phyloP scores from a whole-genome alignment of 1,140 invertebrate genomes.

The Nebria ingens region DNA sequence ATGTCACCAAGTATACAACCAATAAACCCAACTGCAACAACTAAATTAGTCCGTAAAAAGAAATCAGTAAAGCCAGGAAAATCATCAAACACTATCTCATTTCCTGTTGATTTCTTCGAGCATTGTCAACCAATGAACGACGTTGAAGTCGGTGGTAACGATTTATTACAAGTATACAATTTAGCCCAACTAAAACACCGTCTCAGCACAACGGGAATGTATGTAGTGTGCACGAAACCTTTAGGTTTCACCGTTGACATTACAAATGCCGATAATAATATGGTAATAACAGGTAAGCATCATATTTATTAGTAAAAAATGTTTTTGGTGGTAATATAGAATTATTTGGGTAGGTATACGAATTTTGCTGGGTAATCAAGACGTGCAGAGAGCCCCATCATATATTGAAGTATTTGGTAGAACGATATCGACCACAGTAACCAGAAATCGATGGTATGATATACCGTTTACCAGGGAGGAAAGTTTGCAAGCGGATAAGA shows the following conservation, averaged over 20 bases:
- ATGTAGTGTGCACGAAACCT: constrained; percentile 79
- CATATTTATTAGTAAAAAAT: neutral
- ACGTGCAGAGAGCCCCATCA: constrained; percentile 69
- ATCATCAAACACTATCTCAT: constrained; percentile 45
- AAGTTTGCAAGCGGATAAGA: constrained; percentile 86
- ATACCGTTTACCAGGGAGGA: constrained; percentile 91
- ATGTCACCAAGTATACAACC: constrained; percentile 69
- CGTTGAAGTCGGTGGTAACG: constrained; percentile 92
- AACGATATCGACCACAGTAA: constrained; percentile 61
- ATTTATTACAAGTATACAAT: constrained; percentile 92
- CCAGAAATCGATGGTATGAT: constrained; percentile 86
- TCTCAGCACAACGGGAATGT: constrained; percentile 81
- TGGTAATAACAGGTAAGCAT: constrained; percentile 59
- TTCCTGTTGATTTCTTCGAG: constrained; percentile 96
- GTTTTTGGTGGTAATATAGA: neutral
- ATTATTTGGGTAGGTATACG: constrained; percentile 64
- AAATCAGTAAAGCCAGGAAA: constrained; percentile 45
- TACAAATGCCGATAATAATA: constrained; percentile 73
- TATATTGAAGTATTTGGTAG: constrained; percentile 83
- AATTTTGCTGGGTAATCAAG: constrained; percentile 78
- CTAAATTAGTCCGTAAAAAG: constrained; percentile 43
- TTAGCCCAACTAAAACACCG: constrained; percentile 87
- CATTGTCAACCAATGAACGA: constrained; percentile 84
- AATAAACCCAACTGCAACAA: constrained; percentile 35
- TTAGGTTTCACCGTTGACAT: constrained; percentile 84